A percentile compares a stretch with the other conserved stretches of the same genome.
Evolutionary conservation across 2,797 vertebrate genomes (phyloP).

Genomic region (Falco peregrinus): DNA sequence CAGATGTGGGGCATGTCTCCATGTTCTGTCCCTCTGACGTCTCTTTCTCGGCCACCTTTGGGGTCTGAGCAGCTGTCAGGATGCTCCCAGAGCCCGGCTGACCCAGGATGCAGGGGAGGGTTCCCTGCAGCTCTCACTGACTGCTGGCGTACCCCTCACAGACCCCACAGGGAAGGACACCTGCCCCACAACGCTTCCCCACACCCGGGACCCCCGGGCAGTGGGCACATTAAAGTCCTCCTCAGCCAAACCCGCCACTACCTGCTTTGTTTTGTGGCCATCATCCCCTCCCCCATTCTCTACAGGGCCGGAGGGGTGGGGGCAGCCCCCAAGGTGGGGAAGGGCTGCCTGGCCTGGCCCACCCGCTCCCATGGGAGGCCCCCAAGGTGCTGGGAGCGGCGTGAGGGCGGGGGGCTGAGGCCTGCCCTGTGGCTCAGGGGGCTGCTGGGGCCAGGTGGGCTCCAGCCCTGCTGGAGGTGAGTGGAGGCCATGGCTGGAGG

Average conservation of each 20-base stretch:
- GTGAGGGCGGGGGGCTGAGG: no score
- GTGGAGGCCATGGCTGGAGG: not conserved
- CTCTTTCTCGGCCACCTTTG: not conserved
- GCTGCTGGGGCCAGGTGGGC: fast-evolving
- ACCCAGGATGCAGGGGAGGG: not conserved
- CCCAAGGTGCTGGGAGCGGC: fast-evolving
- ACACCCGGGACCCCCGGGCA: fast-evolving
- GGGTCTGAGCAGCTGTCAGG: not conserved
- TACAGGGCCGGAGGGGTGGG: no score
- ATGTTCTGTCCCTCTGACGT: fast-evolving
- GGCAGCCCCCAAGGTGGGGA: not conserved
- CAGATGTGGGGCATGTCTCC: fast-evolving
- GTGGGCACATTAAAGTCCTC: constrained; percentile 11
- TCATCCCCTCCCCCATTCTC: fast-evolving
- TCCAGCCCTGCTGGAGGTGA: no score
- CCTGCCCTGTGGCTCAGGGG: no score
- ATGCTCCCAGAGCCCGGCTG: fast-evolving
- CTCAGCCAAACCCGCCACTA: not conserved
- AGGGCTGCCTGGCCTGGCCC: fast-evolving
- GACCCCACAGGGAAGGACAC: not conserved
- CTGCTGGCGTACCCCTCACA: fast-evolving
- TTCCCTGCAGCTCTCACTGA: not conserved
- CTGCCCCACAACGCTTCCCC: fast-evolving
- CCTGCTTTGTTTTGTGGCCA: fast-evolving
- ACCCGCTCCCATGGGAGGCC: not conserved